phyloP scores from a whole-genome alignment of 2,797 vertebrate species.

The Urophycis tenuis region DNA sequence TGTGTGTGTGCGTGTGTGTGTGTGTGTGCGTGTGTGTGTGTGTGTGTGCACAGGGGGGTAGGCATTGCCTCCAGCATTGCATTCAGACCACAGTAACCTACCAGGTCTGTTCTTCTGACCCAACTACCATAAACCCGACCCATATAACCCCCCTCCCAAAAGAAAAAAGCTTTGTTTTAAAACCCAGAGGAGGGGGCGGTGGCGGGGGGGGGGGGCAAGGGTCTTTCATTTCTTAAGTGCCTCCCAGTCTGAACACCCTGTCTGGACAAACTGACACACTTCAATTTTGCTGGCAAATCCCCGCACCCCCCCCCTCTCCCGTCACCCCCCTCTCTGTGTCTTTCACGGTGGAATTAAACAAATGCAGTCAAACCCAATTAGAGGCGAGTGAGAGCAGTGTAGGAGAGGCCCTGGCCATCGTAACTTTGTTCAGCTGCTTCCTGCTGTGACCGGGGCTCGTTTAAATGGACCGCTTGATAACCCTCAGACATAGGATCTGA shows the following conservation, averaged over 20 bases:
- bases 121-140: constrained; percentile 28
- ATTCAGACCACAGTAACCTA: constrained; percentile 43
- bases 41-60: constrained; percentile 30
- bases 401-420: constrained; percentile 72
- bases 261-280: constrained; percentile 76
- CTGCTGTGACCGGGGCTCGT: constrained; percentile 77
- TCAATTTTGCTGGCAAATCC: constrained; percentile 67
- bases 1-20: constrained; percentile 40
- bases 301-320: constrained; percentile 18
- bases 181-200: constrained; percentile 9
- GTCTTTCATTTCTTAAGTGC: constrained; percentile 63
- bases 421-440: constrained; percentile 83
- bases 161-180: constrained; percentile 47
- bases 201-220: constrained; percentile 56
- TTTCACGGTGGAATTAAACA: constrained; percentile 76
- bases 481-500: constrained; percentile 72
- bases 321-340: constrained; percentile 61
- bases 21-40: constrained; percentile 46
- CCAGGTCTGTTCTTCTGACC: constrained; percentile 56
- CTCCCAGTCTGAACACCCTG: constrained; percentile 69
- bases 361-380: constrained; percentile 84
- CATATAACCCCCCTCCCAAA: constrained; percentile 5
- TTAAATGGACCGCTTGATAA: constrained; percentile 81
- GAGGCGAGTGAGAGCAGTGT: constrained; percentile 73
- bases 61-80: constrained; percentile 56